Conservation (phyloP, 2,888 invertebrate genomes). For the Ectropis crepuscularia region DNA sequence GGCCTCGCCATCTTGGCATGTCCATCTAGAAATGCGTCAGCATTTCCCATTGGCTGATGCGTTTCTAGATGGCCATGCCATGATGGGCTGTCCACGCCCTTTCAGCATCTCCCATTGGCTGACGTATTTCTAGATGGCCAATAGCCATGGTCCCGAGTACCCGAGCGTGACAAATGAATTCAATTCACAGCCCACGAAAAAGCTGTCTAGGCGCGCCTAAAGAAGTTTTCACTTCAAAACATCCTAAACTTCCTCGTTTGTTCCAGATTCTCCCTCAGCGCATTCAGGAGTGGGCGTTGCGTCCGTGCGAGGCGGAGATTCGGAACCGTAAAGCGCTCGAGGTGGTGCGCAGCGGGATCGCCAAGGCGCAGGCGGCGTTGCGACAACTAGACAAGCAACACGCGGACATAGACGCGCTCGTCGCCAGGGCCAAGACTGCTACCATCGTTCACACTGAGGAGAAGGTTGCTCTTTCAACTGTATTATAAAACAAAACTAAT, state of each 20-base stretch:
- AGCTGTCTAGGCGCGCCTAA: too few relatives aligned
- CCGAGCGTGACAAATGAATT: too few relatives aligned
- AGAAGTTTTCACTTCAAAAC: too few relatives aligned
- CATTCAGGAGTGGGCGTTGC: slow-evolving; percentile 96
- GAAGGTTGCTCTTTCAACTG: slow-evolving; percentile 58
- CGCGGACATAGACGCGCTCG: slow-evolving; percentile 90
- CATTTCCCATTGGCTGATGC: too few relatives aligned
- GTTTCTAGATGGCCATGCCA: too few relatives aligned
- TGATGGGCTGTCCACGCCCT: too few relatives aligned
- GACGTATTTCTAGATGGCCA: too few relatives aligned
- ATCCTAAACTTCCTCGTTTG: not conserved
- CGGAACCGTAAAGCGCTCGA: slow-evolving; percentile 89
- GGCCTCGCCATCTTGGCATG: too few relatives aligned
- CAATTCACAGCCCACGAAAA: too few relatives aligned
- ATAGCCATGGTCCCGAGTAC: too few relatives aligned
- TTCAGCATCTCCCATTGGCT: too few relatives aligned
- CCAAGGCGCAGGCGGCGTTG: slow-evolving; percentile 90
- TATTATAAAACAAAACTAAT: not conserved
- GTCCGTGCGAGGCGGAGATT: slow-evolving; percentile 94
- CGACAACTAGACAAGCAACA: slow-evolving; percentile 92
- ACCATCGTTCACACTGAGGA: slow-evolving; percentile 86
- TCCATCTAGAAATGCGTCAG: too few relatives aligned
- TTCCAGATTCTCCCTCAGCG: slow-evolving; percentile 92
- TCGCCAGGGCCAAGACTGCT: slow-evolving; percentile 89
- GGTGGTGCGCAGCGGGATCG: slow-evolving; percentile 91